phyloP scores from a whole-genome alignment of 2,888 invertebrate genomes.

The Campoplex capitator region DNA sequence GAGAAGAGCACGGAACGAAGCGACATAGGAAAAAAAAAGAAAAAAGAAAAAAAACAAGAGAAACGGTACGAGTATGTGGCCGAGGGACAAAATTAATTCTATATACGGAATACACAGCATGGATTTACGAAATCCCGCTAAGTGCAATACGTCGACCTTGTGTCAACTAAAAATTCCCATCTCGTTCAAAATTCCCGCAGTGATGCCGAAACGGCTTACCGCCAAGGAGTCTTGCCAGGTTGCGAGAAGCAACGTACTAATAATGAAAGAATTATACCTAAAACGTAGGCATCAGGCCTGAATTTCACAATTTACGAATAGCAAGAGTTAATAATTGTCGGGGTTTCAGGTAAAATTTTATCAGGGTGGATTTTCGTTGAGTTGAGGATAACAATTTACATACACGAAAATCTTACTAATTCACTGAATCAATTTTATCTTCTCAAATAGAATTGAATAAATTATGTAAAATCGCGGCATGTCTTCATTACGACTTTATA shows the following conservation, averaged over 20 bases:
- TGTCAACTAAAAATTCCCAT: constrained; percentile 39
- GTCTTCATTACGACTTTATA: not conserved
- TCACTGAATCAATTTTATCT: not conserved
- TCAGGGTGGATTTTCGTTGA: not conserved
- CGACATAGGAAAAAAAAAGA: constrained; percentile 17
- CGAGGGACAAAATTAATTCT: constrained; percentile 40
- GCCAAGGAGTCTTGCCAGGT: constrained; percentile 2
- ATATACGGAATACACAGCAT: constrained; percentile 30
- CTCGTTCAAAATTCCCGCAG: constrained; percentile 37
- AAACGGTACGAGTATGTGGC: constrained; percentile 19
- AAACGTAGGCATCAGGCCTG: not conserved
- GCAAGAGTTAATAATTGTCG: not conserved
- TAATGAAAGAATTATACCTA: not conserved
- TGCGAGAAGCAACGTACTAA: not conserved
- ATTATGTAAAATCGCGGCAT: not conserved
- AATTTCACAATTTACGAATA: not conserved
- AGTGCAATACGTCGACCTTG: constrained; percentile 57
- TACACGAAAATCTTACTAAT: not conserved
- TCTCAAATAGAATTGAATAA: not conserved
- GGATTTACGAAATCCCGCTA: constrained; percentile 58
- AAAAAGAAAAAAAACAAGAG: not conserved
- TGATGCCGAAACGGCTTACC: constrained; percentile 3
- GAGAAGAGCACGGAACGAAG: not conserved
- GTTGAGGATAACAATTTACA: not conserved
- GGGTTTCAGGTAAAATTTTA: not conserved